These are phyloP conservation scores for Drosophila paramelanica DNA, from an alignment of 2,888 invertebrate genomes.

Conservation along the genomic window DNA sequence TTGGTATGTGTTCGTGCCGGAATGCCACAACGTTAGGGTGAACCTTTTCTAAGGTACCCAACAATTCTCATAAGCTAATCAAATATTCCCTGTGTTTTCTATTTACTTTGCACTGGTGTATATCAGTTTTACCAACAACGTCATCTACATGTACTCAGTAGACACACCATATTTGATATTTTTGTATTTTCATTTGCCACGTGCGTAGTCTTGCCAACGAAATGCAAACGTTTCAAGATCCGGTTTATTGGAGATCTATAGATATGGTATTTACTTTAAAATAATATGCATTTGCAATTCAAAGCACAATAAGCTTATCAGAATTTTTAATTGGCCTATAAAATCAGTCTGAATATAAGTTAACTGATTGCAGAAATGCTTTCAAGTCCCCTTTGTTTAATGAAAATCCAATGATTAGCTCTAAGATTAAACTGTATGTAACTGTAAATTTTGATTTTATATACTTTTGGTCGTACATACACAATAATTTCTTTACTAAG, in stretches of 20 bases:
- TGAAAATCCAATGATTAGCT: background rate
- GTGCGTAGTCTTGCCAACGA: background rate
- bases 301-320: conserved; percentile 34
- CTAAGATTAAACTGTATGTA: background rate
- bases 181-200: conserved; percentile 2
- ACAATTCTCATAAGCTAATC: background rate
- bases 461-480: background rate
- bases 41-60: conserved; percentile 14
- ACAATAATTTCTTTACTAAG: background rate
- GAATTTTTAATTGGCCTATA: conserved; percentile 19
- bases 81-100: background rate
- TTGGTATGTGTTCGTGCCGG: conserved; percentile 18
- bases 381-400: background rate
- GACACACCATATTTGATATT: conserved; percentile 11
- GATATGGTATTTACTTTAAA: background rate
- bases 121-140: too few relatives aligned
- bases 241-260: conserved; percentile 12
- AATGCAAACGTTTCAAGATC: conserved; percentile 9
- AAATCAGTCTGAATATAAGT: background rate
- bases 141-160: conserved; percentile 1
- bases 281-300: conserved; percentile 19
- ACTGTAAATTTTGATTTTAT: background rate
- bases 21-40: conserved; percentile 32
- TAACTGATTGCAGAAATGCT: conserved; percentile 1
- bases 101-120: background rate